Base-by-base conservation (phyloP, 1,140 invertebrate species). In the Bombus fervidus region DNA sequence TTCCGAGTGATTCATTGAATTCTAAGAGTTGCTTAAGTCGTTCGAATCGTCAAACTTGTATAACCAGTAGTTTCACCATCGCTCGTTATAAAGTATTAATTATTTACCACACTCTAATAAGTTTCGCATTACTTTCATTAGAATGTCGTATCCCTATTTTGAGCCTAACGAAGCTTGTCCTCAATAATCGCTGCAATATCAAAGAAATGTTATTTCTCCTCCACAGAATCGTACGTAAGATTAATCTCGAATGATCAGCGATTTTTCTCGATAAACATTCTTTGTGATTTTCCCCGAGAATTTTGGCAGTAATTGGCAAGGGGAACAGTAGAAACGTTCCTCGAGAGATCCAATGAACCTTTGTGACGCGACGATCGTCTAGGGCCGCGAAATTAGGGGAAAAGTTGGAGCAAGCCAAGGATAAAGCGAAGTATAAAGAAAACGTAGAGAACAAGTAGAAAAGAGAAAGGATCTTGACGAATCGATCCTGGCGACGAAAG, bases 401-500 rank as follows among this genome's bases (percentile, higher is more conserved):
- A 39, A 31, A 31, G 13, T 9, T 53, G 5, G 37, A 10, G 10
- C n/a, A 13, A n/a, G 25, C 15, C 57, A 34, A 22, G 69, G 31
- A 64, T 39, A 85, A 87, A 85, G 53, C 25, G 15, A 59, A 25
- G 62, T 37, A n/a, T 31, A 25, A 57, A 18, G 53, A 0, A 0
- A 12, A 53, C 28, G 34, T 25, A 31, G 53, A 66, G 77, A 34
- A 28, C 25, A 43, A n/a, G 1, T 9, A n/a, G 15, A 34, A 78
- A 62, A 4, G 25, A 18, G 34, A 12, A 28, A 39, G 6, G 18
- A 74, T 64, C 79, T 10, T 28, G 43, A 80, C 28, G 59, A 85
- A 90, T 87, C 86, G 82, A 89, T 89, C 22, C n/a, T n/a, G 37
- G 53, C 34, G 34, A 22, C 64, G 79, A 73, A 80, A 85, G 57